Conservation (phyloP, 64 coral and sea anemone species). For the Platygyra sinensis region DNA sequence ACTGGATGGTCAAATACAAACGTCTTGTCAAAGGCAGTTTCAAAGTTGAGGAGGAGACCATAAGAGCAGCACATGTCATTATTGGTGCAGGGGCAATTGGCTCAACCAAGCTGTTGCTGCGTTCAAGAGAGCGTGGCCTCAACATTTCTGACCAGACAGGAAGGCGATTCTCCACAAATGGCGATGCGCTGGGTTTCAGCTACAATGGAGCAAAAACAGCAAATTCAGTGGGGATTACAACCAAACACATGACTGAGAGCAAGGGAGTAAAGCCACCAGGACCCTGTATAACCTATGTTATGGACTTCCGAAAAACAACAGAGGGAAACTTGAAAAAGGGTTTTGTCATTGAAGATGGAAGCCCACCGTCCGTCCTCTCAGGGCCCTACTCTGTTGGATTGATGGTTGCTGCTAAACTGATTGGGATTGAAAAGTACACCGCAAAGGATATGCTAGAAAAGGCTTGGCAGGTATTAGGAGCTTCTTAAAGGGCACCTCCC, state of each 20-base stretch:
- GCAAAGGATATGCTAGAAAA: slow-evolving; percentile 27
- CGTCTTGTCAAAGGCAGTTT: slow-evolving; percentile 26
- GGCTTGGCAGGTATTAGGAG: slow-evolving; percentile 32
- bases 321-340: not conserved
- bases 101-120: slow-evolving; percentile 61
- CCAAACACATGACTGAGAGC: slow-evolving; percentile 2
- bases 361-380: slow-evolving; percentile 29
- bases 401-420: slow-evolving; percentile 10
- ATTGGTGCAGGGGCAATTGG: slow-evolving; percentile 61
- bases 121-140: slow-evolving; percentile 52
- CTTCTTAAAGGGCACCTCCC: no score
- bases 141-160: slow-evolving; percentile 34
- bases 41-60: no score
- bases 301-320: slow-evolving; percentile 51
- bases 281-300: slow-evolving; percentile 32
- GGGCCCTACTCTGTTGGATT: slow-evolving; percentile 24
- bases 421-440: slow-evolving; percentile 29
- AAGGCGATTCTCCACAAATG: slow-evolving; percentile 56
- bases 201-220: slow-evolving; percentile 42
- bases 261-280: slow-evolving; percentile 14
- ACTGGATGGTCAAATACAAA: slow-evolving; percentile 73
- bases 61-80: slow-evolving; percentile 28
- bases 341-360: slow-evolving; percentile 65
- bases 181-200: slow-evolving; percentile 49
- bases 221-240: slow-evolving; percentile 53